Base-by-base conservation (phyloP, 2,888 invertebrate species). In the Eledona agricola region DNA sequence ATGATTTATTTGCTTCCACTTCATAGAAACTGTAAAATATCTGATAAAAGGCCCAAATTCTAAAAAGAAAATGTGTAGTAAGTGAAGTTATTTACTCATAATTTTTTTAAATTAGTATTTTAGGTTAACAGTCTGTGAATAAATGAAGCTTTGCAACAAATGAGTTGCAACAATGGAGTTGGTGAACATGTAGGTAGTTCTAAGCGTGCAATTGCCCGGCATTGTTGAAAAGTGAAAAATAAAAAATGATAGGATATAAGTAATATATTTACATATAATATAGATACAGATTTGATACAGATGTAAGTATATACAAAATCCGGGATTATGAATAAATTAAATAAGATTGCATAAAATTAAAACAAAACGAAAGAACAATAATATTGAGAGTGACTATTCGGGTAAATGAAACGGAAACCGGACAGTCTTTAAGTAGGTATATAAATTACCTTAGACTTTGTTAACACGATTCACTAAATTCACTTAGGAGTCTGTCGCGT, bases 201-300 rank as follows among this genome's bases (percentile, higher is more conserved):
- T n/a, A n/a, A n/a, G n/a, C 3, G 3, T 4, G 5, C 19, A 5
- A 4, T 19, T 19, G 19, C 5, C 5, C 5, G 19, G 5, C 19
- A n/a, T n/a, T 23, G 23, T n/a, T 23, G 23, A 3, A 6, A n/a
- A 7, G 23, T 7, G 16, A 13, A 22, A 17, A 31, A 20, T 15
- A 45, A 26, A 40, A 40, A 16, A 40, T 16, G 4, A 4, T 9
- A 22, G 37, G 47, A 26, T 47, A 47, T 53, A 52, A 40, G 37
- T 55, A 40, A 51, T 58, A 58, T 60, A 60, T 60, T 60, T 60
- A 60, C 60, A 60, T 58, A 53, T 35, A 58, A 50, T 57, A 57
- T 52, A 47, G 45, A 47, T 57, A 57, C 57, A 57, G 49, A 51
- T 54, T 47, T 55, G 12, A 49, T 58, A 60, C 60, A 60, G 56